phyloP scores from a whole-genome alignment of 2,797 vertebrate species.

The Pipistrellus pygmaeus region DNA sequence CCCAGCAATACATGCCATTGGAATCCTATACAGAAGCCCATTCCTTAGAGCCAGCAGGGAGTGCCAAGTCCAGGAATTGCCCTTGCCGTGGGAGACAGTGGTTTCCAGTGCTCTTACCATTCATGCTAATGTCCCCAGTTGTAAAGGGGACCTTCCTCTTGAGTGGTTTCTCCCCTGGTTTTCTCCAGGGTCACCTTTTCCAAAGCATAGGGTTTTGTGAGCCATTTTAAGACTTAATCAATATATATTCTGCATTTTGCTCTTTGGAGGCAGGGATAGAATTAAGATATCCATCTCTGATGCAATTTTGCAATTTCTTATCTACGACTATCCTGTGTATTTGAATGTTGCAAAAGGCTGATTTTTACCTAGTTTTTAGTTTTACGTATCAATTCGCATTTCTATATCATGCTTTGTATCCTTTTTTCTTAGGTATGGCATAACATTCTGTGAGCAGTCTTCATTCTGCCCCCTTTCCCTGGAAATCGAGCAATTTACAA shows the following conservation, averaged over 20 bases:
- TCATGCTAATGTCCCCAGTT: accelerated
- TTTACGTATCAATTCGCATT: background rate
- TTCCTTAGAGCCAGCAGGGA: accelerated
- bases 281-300: background rate
- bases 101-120: accelerated
- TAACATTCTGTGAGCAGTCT: too few species aligned
- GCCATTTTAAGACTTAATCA: background rate
- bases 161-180: background rate
- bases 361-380: background rate
- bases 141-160: background rate
- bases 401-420: background rate
- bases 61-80: accelerated
- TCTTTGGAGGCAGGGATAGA: background rate
- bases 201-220: background rate
- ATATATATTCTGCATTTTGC: too few species aligned
- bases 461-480: background rate
- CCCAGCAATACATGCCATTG: accelerated
- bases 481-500: background rate
- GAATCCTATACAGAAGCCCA: accelerated
- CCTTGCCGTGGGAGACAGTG: accelerated
- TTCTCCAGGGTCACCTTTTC: background rate
- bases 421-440: background rate
- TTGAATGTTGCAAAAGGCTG: background rate
- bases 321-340: background rate
- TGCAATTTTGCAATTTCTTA: background rate